Evolutionary conservation across 2,888 invertebrate genomes (phyloP).

Genomic region (Noctuana brunneofusca): DNA sequence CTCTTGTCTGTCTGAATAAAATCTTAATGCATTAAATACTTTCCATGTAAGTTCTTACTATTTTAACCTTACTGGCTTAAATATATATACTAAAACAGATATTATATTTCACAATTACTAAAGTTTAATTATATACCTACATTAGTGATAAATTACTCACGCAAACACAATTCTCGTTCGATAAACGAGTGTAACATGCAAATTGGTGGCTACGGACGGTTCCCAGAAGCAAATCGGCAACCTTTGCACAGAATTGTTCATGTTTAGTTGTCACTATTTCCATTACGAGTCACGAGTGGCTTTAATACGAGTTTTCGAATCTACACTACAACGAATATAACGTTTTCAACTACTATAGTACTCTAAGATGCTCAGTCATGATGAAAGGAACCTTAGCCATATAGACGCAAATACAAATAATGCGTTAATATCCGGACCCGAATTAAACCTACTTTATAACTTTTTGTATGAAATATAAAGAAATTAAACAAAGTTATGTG

Average conservation of each 20-base stretch:
- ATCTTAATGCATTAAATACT: too few species aligned
- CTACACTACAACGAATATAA: too few species aligned
- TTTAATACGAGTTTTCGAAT: too few species aligned
- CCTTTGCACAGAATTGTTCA: constrained; percentile 5
- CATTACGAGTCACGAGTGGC: not conserved
- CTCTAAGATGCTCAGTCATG: too few species aligned
- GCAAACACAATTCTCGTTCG: constrained; percentile 12
- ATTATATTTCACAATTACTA: not conserved
- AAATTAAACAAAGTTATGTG: too few species aligned
- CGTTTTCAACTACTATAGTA: too few species aligned
- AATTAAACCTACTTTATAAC: too few species aligned
- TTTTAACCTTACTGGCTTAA: not conserved
- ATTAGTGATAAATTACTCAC: constrained; percentile 16
- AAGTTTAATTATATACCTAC: constrained; percentile 10
- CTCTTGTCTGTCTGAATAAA: too few species aligned
- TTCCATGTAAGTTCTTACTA: not conserved
- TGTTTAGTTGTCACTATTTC: not conserved
- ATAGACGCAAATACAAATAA: too few species aligned
- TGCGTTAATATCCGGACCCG: too few species aligned
- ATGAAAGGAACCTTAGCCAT: too few species aligned
- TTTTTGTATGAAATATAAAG: too few species aligned
- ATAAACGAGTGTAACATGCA: constrained; percentile 15
- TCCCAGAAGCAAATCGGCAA: constrained; percentile 18
- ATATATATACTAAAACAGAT: not conserved
- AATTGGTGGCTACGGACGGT: constrained; percentile 10